These are phyloP conservation scores for Gymnocheta viridis DNA, from an alignment of 2,888 invertebrate genomes.

Conservation along the genomic window DNA sequence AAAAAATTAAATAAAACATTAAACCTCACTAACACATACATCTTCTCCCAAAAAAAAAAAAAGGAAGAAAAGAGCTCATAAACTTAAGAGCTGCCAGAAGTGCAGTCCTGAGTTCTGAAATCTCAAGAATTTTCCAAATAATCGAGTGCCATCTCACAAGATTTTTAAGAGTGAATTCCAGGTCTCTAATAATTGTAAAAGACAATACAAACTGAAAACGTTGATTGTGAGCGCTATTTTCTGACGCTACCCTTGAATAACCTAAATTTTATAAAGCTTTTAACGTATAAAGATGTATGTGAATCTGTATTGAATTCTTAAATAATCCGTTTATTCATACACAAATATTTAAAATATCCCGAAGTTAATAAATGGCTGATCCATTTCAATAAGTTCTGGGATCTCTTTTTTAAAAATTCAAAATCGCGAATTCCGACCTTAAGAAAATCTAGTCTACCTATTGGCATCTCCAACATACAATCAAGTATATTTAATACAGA, in stretches of 20 bases:
- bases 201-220: too few relatives aligned
- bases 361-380: too few relatives aligned
- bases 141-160: not conserved
- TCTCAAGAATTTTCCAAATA: not conserved
- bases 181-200: not conserved
- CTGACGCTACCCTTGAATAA: too few relatives aligned
- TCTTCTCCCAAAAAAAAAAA: not conserved
- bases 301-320: too few relatives aligned
- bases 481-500: conserved; percentile 42
- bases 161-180: not conserved
- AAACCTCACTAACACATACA: conserved; percentile 35
- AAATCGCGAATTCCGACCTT: too few relatives aligned
- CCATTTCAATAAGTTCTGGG: too few relatives aligned
- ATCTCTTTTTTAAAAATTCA: too few relatives aligned
- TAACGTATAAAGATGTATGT: too few relatives aligned
- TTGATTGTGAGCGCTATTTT: too few relatives aligned
- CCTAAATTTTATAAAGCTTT: too few relatives aligned
- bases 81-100: not conserved
- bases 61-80: not conserved
- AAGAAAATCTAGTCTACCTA: not conserved
- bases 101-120: not conserved
- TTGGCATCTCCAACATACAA: not conserved
- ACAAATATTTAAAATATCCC: too few relatives aligned
- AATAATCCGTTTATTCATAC: too few relatives aligned
- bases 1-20: conserved; percentile 44